Evolutionary conservation across 2,888 invertebrate species (phyloP).

Genomic region (Tachina fera): DNA sequence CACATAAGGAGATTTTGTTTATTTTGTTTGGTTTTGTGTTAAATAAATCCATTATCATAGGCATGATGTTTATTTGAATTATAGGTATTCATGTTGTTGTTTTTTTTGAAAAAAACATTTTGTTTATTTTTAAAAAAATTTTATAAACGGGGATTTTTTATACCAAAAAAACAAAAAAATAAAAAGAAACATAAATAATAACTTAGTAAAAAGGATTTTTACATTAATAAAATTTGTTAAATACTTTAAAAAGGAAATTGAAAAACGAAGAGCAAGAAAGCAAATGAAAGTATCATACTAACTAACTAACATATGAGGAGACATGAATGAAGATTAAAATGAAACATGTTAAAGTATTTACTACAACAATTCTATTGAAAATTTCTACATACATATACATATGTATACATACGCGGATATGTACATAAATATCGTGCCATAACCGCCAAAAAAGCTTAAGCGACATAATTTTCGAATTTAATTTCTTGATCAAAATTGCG

Average conservation of each 20-base stretch:
- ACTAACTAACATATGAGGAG: background rate
- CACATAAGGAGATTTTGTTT: constrained; percentile 52
- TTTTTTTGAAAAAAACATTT: constrained; percentile 40
- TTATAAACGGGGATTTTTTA: constrained; percentile 55
- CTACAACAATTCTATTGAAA: background rate
- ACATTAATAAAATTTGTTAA: constrained; percentile 46
- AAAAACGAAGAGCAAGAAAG: background rate
- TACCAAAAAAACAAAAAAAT: constrained; percentile 61
- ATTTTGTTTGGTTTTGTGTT: constrained; percentile 47
- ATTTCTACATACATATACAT: background rate
- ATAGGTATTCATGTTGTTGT: constrained; percentile 38
- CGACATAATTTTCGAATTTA: too few relatives aligned
- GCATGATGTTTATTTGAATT: constrained; percentile 44
- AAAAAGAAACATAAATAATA: constrained; percentile 67
- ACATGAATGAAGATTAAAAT: background rate
- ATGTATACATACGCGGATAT: background rate
- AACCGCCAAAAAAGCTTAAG: too few relatives aligned
- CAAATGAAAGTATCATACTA: background rate
- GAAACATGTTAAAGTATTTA: constrained; percentile 7
- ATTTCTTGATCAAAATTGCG: too few relatives aligned
- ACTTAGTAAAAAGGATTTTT: constrained; percentile 59
- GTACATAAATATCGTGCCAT: too few relatives aligned
- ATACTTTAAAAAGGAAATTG: constrained; percentile 24
- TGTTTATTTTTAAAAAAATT: constrained; percentile 26
- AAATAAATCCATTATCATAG: constrained; percentile 59